These are phyloP conservation scores for Lomographa bimaculata DNA, from an alignment of 2,888 invertebrate species.

Conservation along the genomic window DNA sequence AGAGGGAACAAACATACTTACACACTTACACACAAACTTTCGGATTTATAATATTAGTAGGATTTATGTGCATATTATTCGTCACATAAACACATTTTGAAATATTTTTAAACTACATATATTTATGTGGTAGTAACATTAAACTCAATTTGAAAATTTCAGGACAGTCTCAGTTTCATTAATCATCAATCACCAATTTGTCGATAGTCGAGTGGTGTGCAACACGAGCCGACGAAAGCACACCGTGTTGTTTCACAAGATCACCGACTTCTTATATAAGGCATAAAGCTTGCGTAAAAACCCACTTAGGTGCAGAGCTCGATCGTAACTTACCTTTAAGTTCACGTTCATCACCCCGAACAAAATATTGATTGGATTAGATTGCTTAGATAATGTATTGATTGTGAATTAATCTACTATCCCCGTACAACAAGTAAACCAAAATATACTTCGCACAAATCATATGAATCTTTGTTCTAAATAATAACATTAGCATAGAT, in stretches of 20 bases:
- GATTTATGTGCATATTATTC: too few species aligned
- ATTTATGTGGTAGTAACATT: conserved; percentile 11
- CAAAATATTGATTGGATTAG: conserved; percentile 61
- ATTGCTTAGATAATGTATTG: conserved; percentile 37
- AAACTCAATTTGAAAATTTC: conserved; percentile 29
- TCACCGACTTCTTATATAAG: conserved; percentile 75
- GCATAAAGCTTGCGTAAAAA: conserved; percentile 67
- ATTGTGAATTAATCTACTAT: conserved; percentile 41
- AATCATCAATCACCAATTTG: conserved; percentile 59
- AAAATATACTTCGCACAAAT: conserved; percentile 19
- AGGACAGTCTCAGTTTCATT: conserved; percentile 50
- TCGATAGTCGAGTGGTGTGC: conserved; percentile 50
- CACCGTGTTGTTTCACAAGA: conserved; percentile 68
- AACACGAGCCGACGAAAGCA: conserved; percentile 64
- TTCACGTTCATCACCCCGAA: conserved; percentile 60
- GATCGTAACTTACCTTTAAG: conserved; percentile 67
- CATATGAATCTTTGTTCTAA: conserved; percentile 24
- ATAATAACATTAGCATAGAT: conserved; percentile 22
- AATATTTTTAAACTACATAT: neutral
- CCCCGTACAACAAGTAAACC: conserved; percentile 22
- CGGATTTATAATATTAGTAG: too few species aligned
- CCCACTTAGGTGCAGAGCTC: conserved; percentile 64
- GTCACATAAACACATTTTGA: too few species aligned
- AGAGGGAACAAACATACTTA: too few species aligned
- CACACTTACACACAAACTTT: too few species aligned